Percentiles rank a stretch among this genome's conserved stretches.
These are phyloP conservation scores for Hemithea aestivaria DNA, from an alignment of 2,888 invertebrate genomes.

Conservation along the genomic window DNA sequence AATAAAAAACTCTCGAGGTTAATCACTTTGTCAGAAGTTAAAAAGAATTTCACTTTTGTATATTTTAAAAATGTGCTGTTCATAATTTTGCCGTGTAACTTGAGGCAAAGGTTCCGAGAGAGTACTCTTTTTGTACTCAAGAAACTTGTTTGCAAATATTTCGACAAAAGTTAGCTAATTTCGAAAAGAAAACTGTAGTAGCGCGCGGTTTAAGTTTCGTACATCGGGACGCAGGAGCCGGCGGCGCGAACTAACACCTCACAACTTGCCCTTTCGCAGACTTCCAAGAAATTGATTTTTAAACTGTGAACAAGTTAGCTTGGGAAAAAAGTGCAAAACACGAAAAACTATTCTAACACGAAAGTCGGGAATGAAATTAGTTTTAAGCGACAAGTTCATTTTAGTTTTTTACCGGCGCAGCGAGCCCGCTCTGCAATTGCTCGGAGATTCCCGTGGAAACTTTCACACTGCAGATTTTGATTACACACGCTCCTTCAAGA, in stretches of 20 bases:
- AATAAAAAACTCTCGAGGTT: conserved; percentile 6
- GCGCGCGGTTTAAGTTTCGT: conserved; percentile 51
- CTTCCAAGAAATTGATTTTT: conserved; percentile 73
- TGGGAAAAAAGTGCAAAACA: conserved; percentile 57
- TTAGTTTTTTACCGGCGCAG: conserved; percentile 63
- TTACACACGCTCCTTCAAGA: conserved; percentile 75
- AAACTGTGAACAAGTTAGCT: conserved; percentile 65
- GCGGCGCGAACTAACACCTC: conserved; percentile 56
- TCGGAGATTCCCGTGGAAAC: conserved; percentile 65
- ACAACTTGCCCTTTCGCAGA: conserved; percentile 60
- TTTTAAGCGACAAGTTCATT: conserved; percentile 77
- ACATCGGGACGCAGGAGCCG: conserved; percentile 42
- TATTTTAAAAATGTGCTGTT: conserved; percentile 34
- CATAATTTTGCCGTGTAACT: conserved; percentile 34
- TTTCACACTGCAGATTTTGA: conserved; percentile 75
- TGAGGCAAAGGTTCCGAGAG: conserved; percentile 40
- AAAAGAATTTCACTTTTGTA: conserved; percentile 10
- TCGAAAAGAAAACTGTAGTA: conserved; percentile 52
- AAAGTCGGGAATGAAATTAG: conserved; percentile 75
- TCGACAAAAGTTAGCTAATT: conserved; percentile 59
- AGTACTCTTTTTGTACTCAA: conserved; percentile 40
- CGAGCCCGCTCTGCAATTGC: conserved; percentile 66
- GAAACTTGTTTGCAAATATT: conserved; percentile 56
- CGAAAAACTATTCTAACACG: conserved; percentile 70
- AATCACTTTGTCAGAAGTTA: conserved; percentile 10